Evolutionary conservation across 2,888 invertebrate species (phyloP).

Genomic region (Pyrocoelia pectoralis): DNA sequence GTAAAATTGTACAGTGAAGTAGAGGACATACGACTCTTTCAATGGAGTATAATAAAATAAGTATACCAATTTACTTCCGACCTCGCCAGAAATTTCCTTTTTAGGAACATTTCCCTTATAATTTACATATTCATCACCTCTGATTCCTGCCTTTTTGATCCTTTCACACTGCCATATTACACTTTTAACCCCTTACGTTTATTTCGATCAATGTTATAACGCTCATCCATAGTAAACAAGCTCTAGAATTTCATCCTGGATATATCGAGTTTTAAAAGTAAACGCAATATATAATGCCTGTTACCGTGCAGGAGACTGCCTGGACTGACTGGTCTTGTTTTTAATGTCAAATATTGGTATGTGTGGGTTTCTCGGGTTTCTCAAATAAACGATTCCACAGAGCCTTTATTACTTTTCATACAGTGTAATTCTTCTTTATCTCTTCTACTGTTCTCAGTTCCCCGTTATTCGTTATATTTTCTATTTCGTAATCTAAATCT

Average conservation of each 20-base stretch:
- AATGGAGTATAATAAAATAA: no score
- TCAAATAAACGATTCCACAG: conserved; percentile 2
- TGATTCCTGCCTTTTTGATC: neutral
- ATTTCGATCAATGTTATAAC: neutral
- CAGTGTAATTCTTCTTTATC: no score
- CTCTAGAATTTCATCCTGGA: neutral
- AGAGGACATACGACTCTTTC: no score
- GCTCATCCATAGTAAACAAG: neutral
- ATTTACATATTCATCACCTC: neutral
- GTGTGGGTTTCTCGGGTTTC: neutral
- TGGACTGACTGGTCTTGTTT: neutral
- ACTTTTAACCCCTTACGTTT: neutral
- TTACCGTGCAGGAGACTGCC: no score
- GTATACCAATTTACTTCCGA: no score
- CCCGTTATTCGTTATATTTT: no score
- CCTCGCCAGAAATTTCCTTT: neutral
- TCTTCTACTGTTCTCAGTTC: no score
- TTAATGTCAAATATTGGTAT: neutral
- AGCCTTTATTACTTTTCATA: no score
- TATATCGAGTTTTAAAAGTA: neutral
- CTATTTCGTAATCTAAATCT: no score
- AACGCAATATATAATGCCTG: neutral
- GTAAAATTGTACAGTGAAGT: no score
- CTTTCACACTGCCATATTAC: conserved; percentile 3
- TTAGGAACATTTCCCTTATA: neutral